Evolutionary conservation across 2,113 vertebrate genomes (phyloP).

Genomic region (Epinephelus cyanopodus): DNA sequence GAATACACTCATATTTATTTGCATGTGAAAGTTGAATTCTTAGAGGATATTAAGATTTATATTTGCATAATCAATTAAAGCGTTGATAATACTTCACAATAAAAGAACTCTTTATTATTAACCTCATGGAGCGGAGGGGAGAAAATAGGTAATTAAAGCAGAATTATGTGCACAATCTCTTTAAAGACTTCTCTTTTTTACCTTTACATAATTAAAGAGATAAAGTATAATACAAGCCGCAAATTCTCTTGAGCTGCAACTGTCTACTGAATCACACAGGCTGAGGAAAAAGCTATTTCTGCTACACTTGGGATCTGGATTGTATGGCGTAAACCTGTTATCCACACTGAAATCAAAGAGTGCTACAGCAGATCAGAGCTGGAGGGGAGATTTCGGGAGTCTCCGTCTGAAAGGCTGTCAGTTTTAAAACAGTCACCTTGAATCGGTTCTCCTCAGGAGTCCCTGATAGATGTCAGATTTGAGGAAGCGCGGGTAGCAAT

Average conservation of each 20-base stretch:
- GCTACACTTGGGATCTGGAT: constrained; percentile 36
- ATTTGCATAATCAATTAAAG: constrained; percentile 57
- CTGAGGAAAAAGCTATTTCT: constrained; percentile 48
- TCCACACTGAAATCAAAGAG: constrained; percentile 62
- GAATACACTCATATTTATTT: constrained; percentile 66
- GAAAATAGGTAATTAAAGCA: constrained; percentile 25
- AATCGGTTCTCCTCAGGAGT: constrained; percentile 76
- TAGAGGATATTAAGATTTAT: constrained; percentile 7
- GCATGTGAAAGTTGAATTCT: constrained; percentile 32
- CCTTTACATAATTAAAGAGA: constrained; percentile 46
- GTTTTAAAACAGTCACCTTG: constrained; percentile 74
- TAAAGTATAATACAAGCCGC: constrained; percentile 56
- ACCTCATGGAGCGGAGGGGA: not conserved
- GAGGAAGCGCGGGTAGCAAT: constrained; percentile 95
- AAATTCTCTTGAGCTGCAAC: constrained; percentile 39
- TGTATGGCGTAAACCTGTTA: constrained; percentile 64
- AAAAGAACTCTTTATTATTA: not conserved
- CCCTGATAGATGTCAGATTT: constrained; percentile 88
- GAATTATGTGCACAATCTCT: constrained; percentile 35
- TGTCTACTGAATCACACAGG: constrained; percentile 71
- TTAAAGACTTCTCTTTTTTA: constrained; percentile 5
- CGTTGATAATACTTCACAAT: constrained; percentile 75
- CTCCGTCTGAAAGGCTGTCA: constrained; percentile 25
- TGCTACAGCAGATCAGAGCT: constrained; percentile 57
- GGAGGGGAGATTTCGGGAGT: constrained; percentile 36